phyloP scores from a whole-genome alignment of 53 echinoderm and acorn worm species.

The Henricia sp. region DNA sequence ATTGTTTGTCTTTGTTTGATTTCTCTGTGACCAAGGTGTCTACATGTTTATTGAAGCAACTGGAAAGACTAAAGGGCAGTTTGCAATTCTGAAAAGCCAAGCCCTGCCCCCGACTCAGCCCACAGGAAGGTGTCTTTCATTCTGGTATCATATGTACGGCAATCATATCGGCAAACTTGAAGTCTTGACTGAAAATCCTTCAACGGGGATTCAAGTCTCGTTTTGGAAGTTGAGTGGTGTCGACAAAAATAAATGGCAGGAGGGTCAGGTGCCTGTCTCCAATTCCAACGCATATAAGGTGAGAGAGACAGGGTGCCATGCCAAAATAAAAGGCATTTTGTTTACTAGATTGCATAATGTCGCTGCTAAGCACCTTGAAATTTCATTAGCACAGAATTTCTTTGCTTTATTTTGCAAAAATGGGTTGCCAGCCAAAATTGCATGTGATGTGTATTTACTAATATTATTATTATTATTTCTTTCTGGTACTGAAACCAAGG shows the following conservation, averaged over 20 bases:
- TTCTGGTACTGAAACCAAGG: too few relatives aligned
- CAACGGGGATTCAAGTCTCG: neutral
- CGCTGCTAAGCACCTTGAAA: too few relatives aligned
- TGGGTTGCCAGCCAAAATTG: too few relatives aligned
- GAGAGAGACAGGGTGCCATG: neutral
- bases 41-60: constrained; percentile 80
- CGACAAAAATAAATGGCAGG: constrained; percentile 62
- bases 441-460: too few relatives aligned
- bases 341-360: too few relatives aligned
- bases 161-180: constrained; percentile 49
- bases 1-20: too few relatives aligned
- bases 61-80: constrained; percentile 11
- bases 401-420: too few relatives aligned
- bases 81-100: constrained; percentile 47
- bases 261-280: constrained; percentile 73
- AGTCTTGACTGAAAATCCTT: constrained; percentile 36
- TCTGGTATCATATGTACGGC: constrained; percentile 87
- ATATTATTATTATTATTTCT: too few relatives aligned
- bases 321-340: too few relatives aligned
- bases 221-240: constrained; percentile 60
- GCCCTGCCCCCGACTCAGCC: constrained; percentile 42
- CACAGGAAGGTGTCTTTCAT: constrained; percentile 60
- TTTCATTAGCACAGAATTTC: too few relatives aligned
- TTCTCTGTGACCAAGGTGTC: too few relatives aligned
- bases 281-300: constrained; percentile 65